These are phyloP conservation scores for Epirrita christyi DNA, from an alignment of 2,888 invertebrate species.

Conservation along the genomic window DNA sequence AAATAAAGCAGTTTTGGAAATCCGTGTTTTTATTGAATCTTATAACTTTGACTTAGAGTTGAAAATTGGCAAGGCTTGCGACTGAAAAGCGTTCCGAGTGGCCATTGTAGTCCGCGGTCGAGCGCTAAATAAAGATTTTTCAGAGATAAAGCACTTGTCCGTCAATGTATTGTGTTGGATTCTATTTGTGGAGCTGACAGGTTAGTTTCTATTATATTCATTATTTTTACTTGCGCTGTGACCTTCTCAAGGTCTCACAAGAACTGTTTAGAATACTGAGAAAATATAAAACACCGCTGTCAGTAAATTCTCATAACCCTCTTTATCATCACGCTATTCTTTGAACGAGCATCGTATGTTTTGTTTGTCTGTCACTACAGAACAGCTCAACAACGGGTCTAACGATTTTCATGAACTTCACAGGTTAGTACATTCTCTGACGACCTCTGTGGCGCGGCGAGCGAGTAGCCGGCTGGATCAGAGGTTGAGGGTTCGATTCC, in stretches of 20 bases:
- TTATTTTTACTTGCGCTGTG: no score
- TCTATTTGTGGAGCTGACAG: slow-evolving; percentile 23
- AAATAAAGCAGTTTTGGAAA: slow-evolving; percentile 13
- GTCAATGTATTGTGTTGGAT: slow-evolving; percentile 28
- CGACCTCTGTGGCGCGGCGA: no score
- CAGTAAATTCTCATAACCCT: no score
- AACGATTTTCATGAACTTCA: no score
- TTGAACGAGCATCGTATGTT: no score
- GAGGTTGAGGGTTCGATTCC: no score
- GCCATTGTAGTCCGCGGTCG: slow-evolving; percentile 23
- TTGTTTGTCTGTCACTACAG: no score
- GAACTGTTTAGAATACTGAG: neutral
- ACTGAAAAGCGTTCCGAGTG: slow-evolving; percentile 7
- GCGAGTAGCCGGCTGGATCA: no score
- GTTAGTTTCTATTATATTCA: no score
- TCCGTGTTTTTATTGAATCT: slow-evolving; percentile 5
- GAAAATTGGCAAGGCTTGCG: slow-evolving; percentile 12
- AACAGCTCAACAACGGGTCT: no score
- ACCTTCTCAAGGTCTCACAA: neutral
- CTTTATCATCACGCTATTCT: no score
- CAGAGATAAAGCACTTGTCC: slow-evolving; percentile 28
- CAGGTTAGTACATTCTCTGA: no score
- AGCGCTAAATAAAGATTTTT: slow-evolving; percentile 37
- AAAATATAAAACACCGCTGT: neutral
- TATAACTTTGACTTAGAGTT: slow-evolving; percentile 17